Evolutionary conservation across 1,140 invertebrate genomes (phyloP), one percentile per base, ranked within the genome.

Genomic region (Macrobrachium nipponense): DNA sequence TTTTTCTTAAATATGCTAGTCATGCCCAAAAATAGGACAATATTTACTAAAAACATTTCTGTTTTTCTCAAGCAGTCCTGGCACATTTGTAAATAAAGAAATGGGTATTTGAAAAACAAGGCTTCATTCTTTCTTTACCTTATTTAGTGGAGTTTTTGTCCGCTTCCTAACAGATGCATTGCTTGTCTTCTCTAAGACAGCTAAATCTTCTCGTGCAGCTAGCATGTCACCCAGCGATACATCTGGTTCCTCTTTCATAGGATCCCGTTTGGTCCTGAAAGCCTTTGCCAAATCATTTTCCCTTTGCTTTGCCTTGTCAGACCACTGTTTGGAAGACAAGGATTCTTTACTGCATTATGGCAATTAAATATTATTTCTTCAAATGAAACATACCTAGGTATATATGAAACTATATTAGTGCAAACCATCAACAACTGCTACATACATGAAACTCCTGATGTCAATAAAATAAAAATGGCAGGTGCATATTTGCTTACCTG

Each of bases 111-210:
- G n/a, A 78, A 23, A 6, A 20, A 4, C 12, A 14, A 61, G 6
- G 7, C 2, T 18, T 78, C 27, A 10, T 0, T 4, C 12, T 18
- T 81, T 82, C 58, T 97, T 94, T 82, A 98, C 95, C 92, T 94
- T 96, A 88, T 97, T 97, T 3, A 98, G 93, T 68, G 94, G 92
- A 88, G 94, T 95, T 90, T 94, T 93, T 0, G 96, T 97, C 90
- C 96, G 95, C 90, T 95, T 95, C 70, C 96, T 92, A 12, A 96
- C 95, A 79, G 93, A 93, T 3, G 95, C 95, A 90, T 92, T 96
- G 89, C 95, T 97, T 0, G 96, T 98, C 91, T 98, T 98, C 91
- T 97, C 96, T 15, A 98, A 93, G 43, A 95, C 93, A 0, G 96
- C 94, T 77, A 98, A 89, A 90, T 97, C 95, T 36, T 95, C 94